Conservation (phyloP, 2,888 invertebrate species). For the Rhagonycha lutea region DNA sequence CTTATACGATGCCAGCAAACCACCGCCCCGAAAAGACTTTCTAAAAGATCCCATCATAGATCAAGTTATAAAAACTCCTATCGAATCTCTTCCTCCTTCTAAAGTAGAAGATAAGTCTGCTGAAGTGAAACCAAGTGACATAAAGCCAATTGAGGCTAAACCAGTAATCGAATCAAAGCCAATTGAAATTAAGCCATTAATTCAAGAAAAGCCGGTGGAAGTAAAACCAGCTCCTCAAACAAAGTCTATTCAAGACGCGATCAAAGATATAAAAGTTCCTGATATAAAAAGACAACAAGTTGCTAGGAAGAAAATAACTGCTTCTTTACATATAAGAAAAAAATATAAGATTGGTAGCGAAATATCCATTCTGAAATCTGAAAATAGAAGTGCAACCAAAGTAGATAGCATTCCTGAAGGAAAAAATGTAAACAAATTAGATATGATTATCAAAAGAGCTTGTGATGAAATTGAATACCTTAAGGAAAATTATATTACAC, state of each 20-base stretch:
- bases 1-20: slow-evolving; percentile 17
- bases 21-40: slow-evolving; percentile 4
- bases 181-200: not conserved
- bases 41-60: slow-evolving; percentile 2
- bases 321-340: slow-evolving; percentile 12
- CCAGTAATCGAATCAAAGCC: not conserved
- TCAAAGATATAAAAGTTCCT: not conserved
- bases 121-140: not conserved
- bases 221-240: not conserved
- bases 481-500: slow-evolving; percentile 7
- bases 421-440: not conserved
- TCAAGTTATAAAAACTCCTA: slow-evolving; percentile 18
- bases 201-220: not conserved
- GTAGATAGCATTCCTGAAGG: not conserved
- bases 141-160: not conserved
- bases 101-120: not conserved
- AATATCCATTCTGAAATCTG: slow-evolving; percentile 20
- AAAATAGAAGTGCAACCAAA: not conserved
- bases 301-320: not conserved
- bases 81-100: slow-evolving; percentile 1
- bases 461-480: slow-evolving; percentile 10
- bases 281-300: not conserved
- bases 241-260: not conserved
- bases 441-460: not conserved
- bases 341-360: slow-evolving; percentile 27